Percentiles rank a stretch among this genome's conserved stretches.
Evolutionary conservation across 92 coral and sea anemone genomes (phyloP).

Genomic region (Montipora capitata): DNA sequence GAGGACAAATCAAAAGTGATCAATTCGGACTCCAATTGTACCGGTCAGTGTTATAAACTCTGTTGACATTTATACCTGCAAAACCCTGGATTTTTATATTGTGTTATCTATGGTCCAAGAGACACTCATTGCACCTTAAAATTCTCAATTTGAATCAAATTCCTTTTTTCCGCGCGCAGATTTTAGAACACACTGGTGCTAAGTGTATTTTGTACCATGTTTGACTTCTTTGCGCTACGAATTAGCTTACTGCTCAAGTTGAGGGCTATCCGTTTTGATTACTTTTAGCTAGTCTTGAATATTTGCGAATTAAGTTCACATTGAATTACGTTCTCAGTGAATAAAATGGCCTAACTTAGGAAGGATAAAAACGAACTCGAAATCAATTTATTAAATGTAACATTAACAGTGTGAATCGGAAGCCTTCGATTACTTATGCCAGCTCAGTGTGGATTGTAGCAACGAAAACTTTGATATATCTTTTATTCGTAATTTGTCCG

Average conservation of each 20-base stretch:
- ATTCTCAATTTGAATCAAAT: no score
- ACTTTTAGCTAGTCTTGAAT: no score
- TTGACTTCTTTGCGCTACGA: no score
- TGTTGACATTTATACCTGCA: slow-evolving; percentile 62
- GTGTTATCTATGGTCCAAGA: slow-evolving; percentile 8
- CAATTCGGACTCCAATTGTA: slow-evolving; percentile 12
- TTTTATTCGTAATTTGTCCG: not conserved
- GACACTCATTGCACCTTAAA: not conserved
- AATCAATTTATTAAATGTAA: not conserved
- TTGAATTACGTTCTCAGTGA: not conserved
- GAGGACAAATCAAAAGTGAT: slow-evolving; percentile 9
- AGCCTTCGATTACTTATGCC: not conserved
- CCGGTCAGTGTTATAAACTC: slow-evolving; percentile 71
- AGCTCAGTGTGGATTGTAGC: not conserved
- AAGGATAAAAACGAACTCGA: not conserved
- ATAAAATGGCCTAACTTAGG: not conserved
- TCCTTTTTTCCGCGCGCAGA: no score
- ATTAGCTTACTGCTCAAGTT: no score
- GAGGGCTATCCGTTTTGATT: no score
- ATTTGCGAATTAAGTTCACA: no score
- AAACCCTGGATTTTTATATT: slow-evolving; percentile 20
- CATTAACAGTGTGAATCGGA: not conserved
- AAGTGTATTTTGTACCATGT: no score
- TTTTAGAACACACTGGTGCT: no score
- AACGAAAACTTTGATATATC: not conserved